These are phyloP conservation scores for Lomographa bimaculata DNA, from an alignment of 2,888 invertebrate species.

Conservation along the genomic window DNA sequence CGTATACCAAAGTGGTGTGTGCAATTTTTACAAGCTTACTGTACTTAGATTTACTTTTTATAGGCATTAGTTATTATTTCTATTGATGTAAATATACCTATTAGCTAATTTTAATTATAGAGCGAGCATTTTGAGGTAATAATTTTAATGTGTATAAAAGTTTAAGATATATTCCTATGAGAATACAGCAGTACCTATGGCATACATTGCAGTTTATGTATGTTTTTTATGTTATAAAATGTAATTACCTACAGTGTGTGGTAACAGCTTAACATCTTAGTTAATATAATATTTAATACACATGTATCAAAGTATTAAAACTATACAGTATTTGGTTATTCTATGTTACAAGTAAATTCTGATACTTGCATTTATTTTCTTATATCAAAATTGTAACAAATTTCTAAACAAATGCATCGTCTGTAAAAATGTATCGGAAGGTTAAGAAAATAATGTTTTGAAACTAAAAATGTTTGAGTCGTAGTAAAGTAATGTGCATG, in stretches of 20 bases:
- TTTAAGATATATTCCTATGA: constrained; percentile 12
- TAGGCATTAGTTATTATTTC: constrained; percentile 59
- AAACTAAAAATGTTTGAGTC: too few relatives aligned
- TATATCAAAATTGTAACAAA: constrained; percentile 5
- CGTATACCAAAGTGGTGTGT: constrained; percentile 83
- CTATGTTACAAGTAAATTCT: too few relatives aligned
- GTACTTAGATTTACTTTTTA: constrained; percentile 61
- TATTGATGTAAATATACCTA: constrained; percentile 53
- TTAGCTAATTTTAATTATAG: constrained; percentile 31
- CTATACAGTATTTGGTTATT: too few relatives aligned
- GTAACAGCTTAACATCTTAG: constrained; percentile 6
- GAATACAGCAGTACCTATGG: constrained; percentile 8
- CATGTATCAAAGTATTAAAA: constrained; percentile 1
- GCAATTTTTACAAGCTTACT: constrained; percentile 82
- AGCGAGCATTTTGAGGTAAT: constrained; percentile 36
- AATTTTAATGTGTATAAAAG: constrained; percentile 40
- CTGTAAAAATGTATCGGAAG: too few relatives aligned
- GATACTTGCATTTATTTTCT: constrained; percentile 7
- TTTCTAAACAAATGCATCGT: too few relatives aligned
- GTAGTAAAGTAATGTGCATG: neutral
- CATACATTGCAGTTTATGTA: constrained; percentile 4
- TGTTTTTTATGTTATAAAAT: neutral
- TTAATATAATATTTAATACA: neutral
- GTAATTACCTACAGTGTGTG: neutral
- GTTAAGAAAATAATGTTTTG: too few relatives aligned